Evolutionary conservation across 1,140 invertebrate species (phyloP).

Genomic region (Zaprionus vittiger): DNA sequence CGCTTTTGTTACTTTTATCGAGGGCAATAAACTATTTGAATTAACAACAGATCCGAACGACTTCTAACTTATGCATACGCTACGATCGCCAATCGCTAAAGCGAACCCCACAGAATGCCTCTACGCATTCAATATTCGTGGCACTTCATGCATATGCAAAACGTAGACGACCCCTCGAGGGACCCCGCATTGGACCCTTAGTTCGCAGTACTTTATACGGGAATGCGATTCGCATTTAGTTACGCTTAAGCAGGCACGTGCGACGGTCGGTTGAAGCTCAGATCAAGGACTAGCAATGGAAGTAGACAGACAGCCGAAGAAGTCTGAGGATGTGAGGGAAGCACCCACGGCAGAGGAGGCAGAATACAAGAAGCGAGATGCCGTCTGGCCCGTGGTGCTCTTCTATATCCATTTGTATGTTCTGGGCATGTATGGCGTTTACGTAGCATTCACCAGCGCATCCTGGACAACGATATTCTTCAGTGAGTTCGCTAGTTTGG

Average conservation of each 20-base stretch:
- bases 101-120: background rate
- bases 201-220: background rate
- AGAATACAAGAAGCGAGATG: conserved; percentile 84
- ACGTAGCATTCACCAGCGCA: conserved; percentile 86
- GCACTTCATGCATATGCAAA: conserved; percentile 43
- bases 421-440: conserved; percentile 87
- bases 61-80: background rate
- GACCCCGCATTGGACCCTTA: conserved; percentile 5
- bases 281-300: background rate
- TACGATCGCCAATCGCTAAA: conserved; percentile 24
- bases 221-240: conserved; percentile 37
- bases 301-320: conserved; percentile 14
- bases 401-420: conserved; percentile 89
- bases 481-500: conserved; percentile 85
- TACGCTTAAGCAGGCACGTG: conserved; percentile 17
- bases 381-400: conserved; percentile 88
- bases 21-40: conserved; percentile 63
- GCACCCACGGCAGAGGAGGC: background rate
- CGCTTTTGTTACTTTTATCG: conserved; percentile 60
- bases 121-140: conserved; percentile 5
- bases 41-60: background rate
- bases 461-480: conserved; percentile 87
- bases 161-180: background rate
- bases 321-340: conserved; percentile 7
- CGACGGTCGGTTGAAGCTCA: conserved; percentile 19